These are phyloP conservation scores for Condylura cristata DNA, from an alignment of 2,113 vertebrate species.

Conservation along the genomic window DNA sequence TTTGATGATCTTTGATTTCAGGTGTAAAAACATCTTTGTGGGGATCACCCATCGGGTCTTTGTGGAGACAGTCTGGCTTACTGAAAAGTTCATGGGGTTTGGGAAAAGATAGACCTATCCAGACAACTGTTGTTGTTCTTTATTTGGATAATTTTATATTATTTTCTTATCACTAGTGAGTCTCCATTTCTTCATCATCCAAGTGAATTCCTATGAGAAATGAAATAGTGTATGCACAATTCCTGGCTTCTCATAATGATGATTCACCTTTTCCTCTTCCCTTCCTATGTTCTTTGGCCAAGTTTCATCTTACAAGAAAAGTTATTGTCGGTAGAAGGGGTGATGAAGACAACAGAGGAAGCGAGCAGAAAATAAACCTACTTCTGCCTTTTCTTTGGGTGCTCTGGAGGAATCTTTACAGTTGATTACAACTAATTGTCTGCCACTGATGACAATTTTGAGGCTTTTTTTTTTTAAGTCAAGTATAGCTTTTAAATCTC, in stretches of 20 bases:
- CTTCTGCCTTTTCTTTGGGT: neutral
- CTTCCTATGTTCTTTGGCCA: neutral
- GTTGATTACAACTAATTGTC: neutral
- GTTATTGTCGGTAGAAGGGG: neutral
- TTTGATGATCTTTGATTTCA: neutral
- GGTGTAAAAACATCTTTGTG: neutral
- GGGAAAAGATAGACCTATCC: neutral
- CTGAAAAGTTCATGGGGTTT: neutral
- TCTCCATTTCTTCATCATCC: neutral
- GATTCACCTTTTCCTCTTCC: neutral
- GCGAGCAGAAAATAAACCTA: neutral
- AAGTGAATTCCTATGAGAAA: neutral
- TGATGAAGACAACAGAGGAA: neutral
- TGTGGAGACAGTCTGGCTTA: neutral
- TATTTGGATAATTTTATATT: neutral
- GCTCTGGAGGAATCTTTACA: neutral
- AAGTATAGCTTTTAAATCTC: constrained; percentile 27
- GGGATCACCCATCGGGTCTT: neutral
- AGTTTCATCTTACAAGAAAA: neutral
- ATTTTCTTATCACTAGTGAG: neutral
- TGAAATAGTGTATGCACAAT: neutral
- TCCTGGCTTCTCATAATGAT: neutral
- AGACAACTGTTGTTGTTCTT: neutral
- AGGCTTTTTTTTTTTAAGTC: neutral
- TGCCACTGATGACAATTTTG: neutral